Evolutionary conservation across 2,888 invertebrate genomes (phyloP).

Genomic region (Kryphioiulus occultus): DNA sequence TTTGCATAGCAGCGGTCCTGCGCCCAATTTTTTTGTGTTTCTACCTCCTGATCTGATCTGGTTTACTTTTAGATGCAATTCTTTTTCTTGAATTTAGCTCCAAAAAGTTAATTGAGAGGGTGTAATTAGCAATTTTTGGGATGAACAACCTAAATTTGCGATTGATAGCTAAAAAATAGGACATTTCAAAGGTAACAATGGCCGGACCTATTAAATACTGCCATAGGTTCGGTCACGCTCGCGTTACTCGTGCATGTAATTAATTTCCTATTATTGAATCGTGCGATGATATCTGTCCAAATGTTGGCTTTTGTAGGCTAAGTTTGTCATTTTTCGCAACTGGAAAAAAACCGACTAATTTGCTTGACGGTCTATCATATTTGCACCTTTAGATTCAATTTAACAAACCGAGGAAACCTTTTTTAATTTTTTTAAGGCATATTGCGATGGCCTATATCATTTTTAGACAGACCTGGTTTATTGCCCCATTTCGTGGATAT

Average conservation of each 20-base stretch:
- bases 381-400: not conserved
- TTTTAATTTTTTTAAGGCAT: not conserved
- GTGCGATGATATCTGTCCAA: constrained; percentile 12
- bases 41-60: not conserved
- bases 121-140: constrained; percentile 25
- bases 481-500: constrained; percentile 30
- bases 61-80: not conserved
- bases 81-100: not conserved
- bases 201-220: not conserved
- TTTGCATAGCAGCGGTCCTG: not conserved
- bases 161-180: constrained; percentile 13
- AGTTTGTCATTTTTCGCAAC: not conserved
- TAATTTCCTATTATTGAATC: constrained; percentile 6
- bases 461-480: constrained; percentile 35
- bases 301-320: not conserved
- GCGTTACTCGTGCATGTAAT: not conserved
- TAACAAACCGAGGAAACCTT: not conserved
- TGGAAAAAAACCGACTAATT: not conserved
- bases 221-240: not conserved
- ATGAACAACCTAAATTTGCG: constrained; percentile 31
- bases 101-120: constrained; percentile 24
- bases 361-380: not conserved
- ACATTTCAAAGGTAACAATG: not conserved
- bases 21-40: not conserved
- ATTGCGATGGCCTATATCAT: constrained; percentile 18